Percentiles rank a stretch among this genome's conserved stretches.
Evolutionary conservation across 2,888 invertebrate genomes (phyloP).

Genomic region (Onchidella celtica): DNA sequence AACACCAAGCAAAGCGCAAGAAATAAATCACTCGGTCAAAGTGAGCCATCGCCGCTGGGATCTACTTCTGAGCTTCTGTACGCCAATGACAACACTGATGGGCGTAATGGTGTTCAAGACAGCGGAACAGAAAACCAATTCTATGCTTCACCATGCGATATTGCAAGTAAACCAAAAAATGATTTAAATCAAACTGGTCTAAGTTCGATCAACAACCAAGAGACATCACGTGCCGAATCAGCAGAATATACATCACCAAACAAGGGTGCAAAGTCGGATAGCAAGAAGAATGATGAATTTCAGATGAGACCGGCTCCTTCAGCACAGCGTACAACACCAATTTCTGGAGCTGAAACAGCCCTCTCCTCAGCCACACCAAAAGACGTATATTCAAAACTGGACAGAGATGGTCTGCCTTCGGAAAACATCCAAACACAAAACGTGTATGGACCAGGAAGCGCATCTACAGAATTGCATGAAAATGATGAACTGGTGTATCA

Average conservation of each 20-base stretch:
- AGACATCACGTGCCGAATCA: too few species aligned
- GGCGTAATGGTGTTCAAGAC: neutral
- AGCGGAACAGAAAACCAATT: neutral
- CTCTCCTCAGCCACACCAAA: neutral
- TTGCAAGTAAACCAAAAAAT: too few species aligned
- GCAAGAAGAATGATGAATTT: too few species aligned
- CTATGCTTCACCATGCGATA: too few species aligned
- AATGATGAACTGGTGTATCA: neutral
- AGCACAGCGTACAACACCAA: too few species aligned
- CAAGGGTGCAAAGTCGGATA: too few species aligned
- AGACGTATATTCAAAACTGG: neutral
- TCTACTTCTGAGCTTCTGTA: neutral
- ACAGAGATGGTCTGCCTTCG: neutral
- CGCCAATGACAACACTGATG: neutral
- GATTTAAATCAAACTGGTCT: too few species aligned
- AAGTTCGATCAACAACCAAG: too few species aligned
- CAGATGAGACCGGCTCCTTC: too few species aligned
- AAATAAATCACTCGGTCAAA: neutral
- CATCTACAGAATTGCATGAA: neutral
- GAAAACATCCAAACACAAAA: neutral
- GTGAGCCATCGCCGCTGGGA: neutral
- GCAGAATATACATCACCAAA: too few species aligned
- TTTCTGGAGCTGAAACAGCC: neutral
- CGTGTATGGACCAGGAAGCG: neutral
- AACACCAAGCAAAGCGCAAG: neutral